These are phyloP conservation scores for Loxodonta africana DNA, from an alignment of 2,113 vertebrate genomes.

Conservation along the genomic window DNA sequence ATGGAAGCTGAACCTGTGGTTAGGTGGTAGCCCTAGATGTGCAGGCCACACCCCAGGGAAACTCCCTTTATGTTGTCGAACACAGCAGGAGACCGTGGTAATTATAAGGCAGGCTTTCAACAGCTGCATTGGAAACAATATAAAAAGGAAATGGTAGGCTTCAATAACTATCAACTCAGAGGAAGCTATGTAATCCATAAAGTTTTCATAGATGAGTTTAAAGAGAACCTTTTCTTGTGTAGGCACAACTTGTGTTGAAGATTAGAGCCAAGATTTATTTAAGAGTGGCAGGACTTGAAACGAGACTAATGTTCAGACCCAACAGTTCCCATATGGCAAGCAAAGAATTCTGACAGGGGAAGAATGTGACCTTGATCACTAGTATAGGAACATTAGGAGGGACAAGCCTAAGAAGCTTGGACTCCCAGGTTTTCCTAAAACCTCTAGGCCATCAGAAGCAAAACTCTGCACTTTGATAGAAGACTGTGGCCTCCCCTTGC, in stretches of 20 bases:
- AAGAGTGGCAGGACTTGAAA: neutral
- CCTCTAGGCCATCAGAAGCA: neutral
- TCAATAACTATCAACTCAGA: neutral
- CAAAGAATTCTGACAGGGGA: neutral
- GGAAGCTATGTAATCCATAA: neutral
- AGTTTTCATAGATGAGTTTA: neutral
- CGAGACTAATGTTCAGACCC: neutral
- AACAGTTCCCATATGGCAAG: neutral
- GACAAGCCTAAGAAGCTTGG: neutral
- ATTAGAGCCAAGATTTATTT: neutral
- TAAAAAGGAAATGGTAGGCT: conserved; percentile 22
- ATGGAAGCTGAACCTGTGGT: neutral
- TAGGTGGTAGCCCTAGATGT: neutral
- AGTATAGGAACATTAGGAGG: neutral
- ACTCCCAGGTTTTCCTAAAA: neutral
- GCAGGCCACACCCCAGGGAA: too few species aligned
- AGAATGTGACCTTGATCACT: neutral
- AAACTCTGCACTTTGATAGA: neutral
- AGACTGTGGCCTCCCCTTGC: neutral
- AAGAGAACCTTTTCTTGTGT: neutral
- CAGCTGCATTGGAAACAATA: neutral
- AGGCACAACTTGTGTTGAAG: neutral
- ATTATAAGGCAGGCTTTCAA: neutral
- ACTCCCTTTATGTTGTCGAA: neutral
- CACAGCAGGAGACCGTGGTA: neutral